A percentile compares a stretch with the other conserved stretches of the same genome.
Evolutionary conservation across 2,797 vertebrate species (phyloP).

Genomic region (Micrastur ruficollis): DNA sequence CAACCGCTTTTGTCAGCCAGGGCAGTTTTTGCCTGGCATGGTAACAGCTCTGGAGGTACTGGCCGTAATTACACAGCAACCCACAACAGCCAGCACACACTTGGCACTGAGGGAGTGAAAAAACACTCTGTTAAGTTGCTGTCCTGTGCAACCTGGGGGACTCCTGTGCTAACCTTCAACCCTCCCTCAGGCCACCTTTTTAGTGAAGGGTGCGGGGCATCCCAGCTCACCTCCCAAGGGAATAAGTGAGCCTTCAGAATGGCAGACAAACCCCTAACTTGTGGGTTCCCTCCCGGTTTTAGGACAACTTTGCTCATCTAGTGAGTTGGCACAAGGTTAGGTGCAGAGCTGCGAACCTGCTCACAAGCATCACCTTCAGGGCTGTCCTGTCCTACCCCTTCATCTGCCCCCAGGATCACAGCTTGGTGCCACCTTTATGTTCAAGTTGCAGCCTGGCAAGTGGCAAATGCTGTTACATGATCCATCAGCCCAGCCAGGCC

Average conservation of each 20-base stretch:
- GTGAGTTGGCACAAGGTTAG: accelerated
- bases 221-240: not conserved
- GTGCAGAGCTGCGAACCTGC: not conserved
- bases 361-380: not conserved
- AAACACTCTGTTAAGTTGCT: not conserved
- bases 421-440: not conserved
- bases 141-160: not conserved
- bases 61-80: not conserved
- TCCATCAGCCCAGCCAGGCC: not conserved
- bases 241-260: not conserved
- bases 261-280: not conserved
- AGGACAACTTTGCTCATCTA: not conserved
- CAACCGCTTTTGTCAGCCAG: not conserved
- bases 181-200: accelerated
- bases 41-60: not conserved
- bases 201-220: not conserved
- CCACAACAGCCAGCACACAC: not conserved
- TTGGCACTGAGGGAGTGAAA: not conserved
- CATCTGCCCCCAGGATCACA: not conserved
- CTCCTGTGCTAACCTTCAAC: not conserved
- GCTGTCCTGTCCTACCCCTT: not conserved
- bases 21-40: not conserved
- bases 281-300: not conserved
- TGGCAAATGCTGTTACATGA: not conserved
- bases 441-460: not conserved